These are phyloP conservation scores for Ciconia maguari DNA, from an alignment of 2,113 vertebrate genomes.

Conservation along the genomic window DNA sequence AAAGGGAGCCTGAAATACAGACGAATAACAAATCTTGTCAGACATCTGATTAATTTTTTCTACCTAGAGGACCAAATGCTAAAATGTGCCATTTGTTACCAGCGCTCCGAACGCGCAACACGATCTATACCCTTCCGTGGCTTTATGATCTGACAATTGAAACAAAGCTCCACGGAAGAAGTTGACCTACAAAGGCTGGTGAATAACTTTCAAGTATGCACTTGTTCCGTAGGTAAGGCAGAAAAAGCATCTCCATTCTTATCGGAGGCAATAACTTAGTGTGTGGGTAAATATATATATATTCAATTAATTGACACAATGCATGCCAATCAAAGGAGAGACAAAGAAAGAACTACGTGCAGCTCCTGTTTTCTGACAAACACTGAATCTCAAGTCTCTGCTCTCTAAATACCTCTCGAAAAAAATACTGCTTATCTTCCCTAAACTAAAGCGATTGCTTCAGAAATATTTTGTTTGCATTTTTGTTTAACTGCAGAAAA, in stretches of 20 bases:
- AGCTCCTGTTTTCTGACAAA: slow-evolving; percentile 17
- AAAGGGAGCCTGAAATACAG: not conserved
- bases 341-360: slow-evolving; percentile 50
- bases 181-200: slow-evolving; percentile 37
- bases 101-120: not conserved
- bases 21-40: slow-evolving; percentile 52
- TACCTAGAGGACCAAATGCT: slow-evolving; percentile 61
- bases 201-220: not conserved
- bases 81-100: slow-evolving; percentile 13
- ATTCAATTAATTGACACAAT: not conserved
- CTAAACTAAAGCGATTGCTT: not conserved
- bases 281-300: not conserved
- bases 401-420: not conserved
- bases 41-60: slow-evolving; percentile 46
- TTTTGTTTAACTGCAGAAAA: slow-evolving; percentile 14
- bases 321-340: slow-evolving; percentile 46
- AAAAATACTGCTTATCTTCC: not conserved
- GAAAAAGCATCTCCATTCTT: not conserved
- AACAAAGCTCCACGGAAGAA: slow-evolving; percentile 33
- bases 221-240: not conserved
- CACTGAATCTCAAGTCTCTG: not conserved
- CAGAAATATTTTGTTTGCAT: not conserved
- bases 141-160: not conserved
- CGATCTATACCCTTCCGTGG: slow-evolving; percentile 21
- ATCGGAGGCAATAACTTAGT: not conserved